Conservation (phyloP, 2,888 invertebrate genomes). For the Ditula angustiorana region DNA sequence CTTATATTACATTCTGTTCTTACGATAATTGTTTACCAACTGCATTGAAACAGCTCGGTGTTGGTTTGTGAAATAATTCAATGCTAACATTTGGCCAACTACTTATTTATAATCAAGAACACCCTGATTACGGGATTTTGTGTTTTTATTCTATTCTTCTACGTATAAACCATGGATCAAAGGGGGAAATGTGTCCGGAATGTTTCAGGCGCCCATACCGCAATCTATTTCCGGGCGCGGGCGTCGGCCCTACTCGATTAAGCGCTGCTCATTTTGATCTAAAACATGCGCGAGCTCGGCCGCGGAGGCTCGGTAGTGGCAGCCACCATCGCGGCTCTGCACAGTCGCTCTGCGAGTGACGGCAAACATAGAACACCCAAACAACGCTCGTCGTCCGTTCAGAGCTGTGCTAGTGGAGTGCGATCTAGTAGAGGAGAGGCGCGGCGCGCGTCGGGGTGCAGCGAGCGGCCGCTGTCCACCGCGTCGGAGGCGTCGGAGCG, state of each 20-base stretch:
- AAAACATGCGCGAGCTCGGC: slow-evolving; percentile 84
- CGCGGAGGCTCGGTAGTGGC: slow-evolving; percentile 87
- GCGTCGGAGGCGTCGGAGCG: slow-evolving; percentile 80
- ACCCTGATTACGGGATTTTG: slow-evolving; percentile 43
- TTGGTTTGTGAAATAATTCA: slow-evolving; percentile 20
- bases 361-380: slow-evolving; percentile 67
- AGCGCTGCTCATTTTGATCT: slow-evolving; percentile 79
- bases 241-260: slow-evolving; percentile 77
- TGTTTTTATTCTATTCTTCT: slow-evolving; percentile 51
- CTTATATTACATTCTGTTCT: slow-evolving; percentile 51
- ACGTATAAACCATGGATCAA: slow-evolving; percentile 67
- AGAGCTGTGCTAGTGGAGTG: slow-evolving; percentile 57
- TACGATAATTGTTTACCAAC: slow-evolving; percentile 53
- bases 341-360: slow-evolving; percentile 73
- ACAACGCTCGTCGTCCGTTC: slow-evolving; percentile 61
- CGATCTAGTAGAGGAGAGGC: slow-evolving; percentile 59
- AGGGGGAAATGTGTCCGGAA: slow-evolving; percentile 73
- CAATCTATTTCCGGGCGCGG: slow-evolving; percentile 82
- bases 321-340: slow-evolving; percentile 81
- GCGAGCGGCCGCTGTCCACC: slow-evolving; percentile 79
- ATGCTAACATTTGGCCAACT: slow-evolving; percentile 1
- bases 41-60: slow-evolving; percentile 7
- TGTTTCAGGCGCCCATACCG: slow-evolving; percentile 74
- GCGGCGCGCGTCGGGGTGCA: slow-evolving; percentile 70
- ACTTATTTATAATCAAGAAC: slow-evolving; percentile 12